These are phyloP conservation scores for Fissipunctia ypsillon DNA, from an alignment of 2,888 invertebrate genomes.

Conservation along the genomic window DNA sequence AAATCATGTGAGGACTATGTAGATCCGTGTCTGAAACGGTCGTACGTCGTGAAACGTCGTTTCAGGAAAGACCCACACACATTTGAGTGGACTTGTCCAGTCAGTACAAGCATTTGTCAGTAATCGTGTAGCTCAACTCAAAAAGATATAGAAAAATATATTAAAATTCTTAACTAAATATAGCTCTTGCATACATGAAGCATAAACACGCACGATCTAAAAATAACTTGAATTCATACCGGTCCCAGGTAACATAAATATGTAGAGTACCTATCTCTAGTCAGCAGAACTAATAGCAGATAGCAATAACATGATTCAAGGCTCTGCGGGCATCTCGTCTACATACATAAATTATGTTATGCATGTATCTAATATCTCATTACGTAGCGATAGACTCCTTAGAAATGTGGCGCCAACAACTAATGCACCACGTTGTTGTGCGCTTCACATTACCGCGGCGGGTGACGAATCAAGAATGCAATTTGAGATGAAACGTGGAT, in stretches of 20 bases:
- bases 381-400: conserved; percentile 74
- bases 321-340: conserved; percentile 77
- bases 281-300: conserved; percentile 74
- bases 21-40: too few relatives aligned
- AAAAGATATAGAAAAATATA: too few relatives aligned
- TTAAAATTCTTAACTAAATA: conserved; percentile 30
- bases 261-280: conserved; percentile 67
- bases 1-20: too few relatives aligned
- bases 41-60: too few relatives aligned
- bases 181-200: conserved; percentile 24
- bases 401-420: conserved; percentile 69
- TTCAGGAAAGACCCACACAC: too few relatives aligned
- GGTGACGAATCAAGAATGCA: conserved; percentile 69
- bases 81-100: too few relatives aligned
- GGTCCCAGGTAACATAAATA: conserved; percentile 55
- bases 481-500: conserved; percentile 57
- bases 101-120: too few relatives aligned
- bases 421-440: conserved; percentile 61
- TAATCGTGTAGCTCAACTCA: too few relatives aligned
- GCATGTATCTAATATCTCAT: conserved; percentile 79
- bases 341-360: conserved; percentile 68
- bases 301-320: conserved; percentile 82
- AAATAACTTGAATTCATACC: conserved; percentile 57
- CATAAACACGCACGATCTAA: conserved; percentile 41
- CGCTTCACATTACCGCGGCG: conserved; percentile 57